These are phyloP conservation scores for Heterodera schachtii DNA, from an alignment of 1,140 invertebrate genomes.

Conservation along the genomic window DNA sequence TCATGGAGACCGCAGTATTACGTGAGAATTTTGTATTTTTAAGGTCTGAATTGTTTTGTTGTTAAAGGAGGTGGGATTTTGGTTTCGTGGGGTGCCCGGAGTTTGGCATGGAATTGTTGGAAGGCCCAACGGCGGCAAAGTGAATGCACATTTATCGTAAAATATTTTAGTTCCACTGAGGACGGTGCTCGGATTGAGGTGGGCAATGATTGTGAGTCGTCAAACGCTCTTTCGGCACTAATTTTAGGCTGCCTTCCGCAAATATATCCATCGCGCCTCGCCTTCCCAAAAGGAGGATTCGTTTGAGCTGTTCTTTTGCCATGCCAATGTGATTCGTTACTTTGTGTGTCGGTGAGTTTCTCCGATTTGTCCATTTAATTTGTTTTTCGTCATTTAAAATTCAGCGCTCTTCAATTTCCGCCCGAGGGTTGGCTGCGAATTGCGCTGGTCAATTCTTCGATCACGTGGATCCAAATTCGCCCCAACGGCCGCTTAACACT, in stretches of 20 bases:
- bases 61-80: no score
- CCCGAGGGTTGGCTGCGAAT: conserved; percentile 93
- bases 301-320: conserved; percentile 91
- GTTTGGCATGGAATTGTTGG: background rate
- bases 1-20: conserved; percentile 29
- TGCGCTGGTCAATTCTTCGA: conserved; percentile 84
- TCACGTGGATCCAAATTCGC: conserved; percentile 85
- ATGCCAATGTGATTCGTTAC: conserved; percentile 94
- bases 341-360: conserved; percentile 83
- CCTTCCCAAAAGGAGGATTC: conserved; percentile 79
- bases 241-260: conserved; percentile 83
- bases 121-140: no score
- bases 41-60: no score
- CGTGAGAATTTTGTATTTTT: background rate
- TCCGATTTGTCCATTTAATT: no score
- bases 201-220: background rate
- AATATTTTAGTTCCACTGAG: conserved; percentile 67
- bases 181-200: conserved; percentile 91
- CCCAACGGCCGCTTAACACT: conserved; percentile 83
- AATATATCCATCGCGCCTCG: conserved; percentile 87
- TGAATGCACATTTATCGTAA: background rate
- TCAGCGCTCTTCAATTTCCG: conserved; percentile 91
- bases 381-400: conserved; percentile 48
- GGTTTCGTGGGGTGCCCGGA: no score
- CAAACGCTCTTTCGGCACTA: no score